Evolutionary conservation across 2,113 vertebrate species (phyloP), one percentile per base, ranked within the genome.

Genomic region (Elachura formosa): DNA sequence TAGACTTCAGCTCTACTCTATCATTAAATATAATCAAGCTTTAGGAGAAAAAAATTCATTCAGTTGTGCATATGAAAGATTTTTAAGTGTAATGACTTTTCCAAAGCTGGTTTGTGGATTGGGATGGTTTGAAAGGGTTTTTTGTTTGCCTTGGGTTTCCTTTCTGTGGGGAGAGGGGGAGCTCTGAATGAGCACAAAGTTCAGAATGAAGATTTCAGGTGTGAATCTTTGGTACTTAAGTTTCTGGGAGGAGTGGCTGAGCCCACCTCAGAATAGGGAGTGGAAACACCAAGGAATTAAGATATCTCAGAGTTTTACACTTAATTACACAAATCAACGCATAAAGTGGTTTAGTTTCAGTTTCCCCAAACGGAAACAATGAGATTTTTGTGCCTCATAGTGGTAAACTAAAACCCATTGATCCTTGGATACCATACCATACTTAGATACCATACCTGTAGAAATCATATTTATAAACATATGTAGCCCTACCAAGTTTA

Each of bases 41-140:
- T 79, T 49, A 58, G 81, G 80, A 94, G 56, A 84, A 94, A 74
- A 93, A 45, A 87, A 92, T 94, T 90, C 45, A 91, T 83, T 91
- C 77, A 61, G n/a, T 31, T 76, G 36, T 51, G 38, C 59, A 64
- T 61, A 64, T 69, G 84, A 89, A 89, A 52, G 28, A 74, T 68
- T 63, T 68, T 66, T 86, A 92, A 87, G 49, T 46, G 16, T 68
- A 92, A 92, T 84, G 80, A 38, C n/a, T 89, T 94, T 91, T 92
- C 77, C 94, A 94, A 94, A 86, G 59, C 59, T 74, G 36, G 43
- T 43, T 66, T 73, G 36, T 11, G 24, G 48, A 20, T 54, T 67
- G 33, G 12, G 18, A 19, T 28, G 12, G 16, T 75, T 82, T 56
- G 23, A 38, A 63, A 36, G 40, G 14, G 2, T 0, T 29, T 80